A percentile compares a stretch with the other conserved stretches of the same genome.
Evolutionary conservation across 2,888 invertebrate species (phyloP).

Genomic region (Thymelicus sylvestris): DNA sequence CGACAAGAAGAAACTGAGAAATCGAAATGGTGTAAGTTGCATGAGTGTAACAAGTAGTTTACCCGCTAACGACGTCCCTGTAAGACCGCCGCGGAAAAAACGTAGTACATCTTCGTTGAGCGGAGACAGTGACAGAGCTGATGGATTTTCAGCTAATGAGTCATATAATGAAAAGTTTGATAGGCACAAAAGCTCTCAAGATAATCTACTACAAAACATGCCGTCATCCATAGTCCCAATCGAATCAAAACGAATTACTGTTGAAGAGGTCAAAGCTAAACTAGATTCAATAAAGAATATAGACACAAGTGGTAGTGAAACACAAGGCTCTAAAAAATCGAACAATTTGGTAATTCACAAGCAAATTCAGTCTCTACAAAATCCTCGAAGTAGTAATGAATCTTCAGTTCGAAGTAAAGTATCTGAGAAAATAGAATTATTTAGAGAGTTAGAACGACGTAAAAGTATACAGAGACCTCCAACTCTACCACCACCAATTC

Average conservation of each 20-base stretch:
- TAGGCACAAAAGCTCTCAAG: conserved; percentile 84
- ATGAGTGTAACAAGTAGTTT: conserved; percentile 89
- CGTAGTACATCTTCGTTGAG: conserved; percentile 87
- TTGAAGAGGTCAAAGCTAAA: conserved; percentile 85
- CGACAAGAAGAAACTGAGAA: conserved; percentile 86
- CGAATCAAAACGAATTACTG: conserved; percentile 75
- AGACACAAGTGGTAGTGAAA: conserved; percentile 77
- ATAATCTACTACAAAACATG: conserved; percentile 82
- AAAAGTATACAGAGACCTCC: conserved; percentile 79
- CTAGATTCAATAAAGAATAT: conserved; percentile 77
- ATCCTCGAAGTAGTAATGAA: conserved; percentile 66
- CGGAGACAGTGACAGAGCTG: conserved; percentile 86
- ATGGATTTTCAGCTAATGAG: conserved; percentile 76
- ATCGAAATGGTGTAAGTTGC: conserved; percentile 90
- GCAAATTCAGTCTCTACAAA: conserved; percentile 47
- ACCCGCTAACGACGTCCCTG: conserved; percentile 80
- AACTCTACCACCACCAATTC: conserved; percentile 77
- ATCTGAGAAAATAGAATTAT: conserved; percentile 81
- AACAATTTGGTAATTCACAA: conserved; percentile 56
- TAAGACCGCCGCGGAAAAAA: conserved; percentile 91
- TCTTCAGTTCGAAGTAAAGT: conserved; percentile 78
- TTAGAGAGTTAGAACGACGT: conserved; percentile 76
- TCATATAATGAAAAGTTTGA: conserved; percentile 79
- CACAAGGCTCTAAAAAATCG: conserved; percentile 82
- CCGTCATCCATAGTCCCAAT: conserved; percentile 65